Evolutionary conservation across 1,140 invertebrate species (phyloP), one percentile per base, ranked within the genome.

Genomic region (Cephus cinctus): DNA sequence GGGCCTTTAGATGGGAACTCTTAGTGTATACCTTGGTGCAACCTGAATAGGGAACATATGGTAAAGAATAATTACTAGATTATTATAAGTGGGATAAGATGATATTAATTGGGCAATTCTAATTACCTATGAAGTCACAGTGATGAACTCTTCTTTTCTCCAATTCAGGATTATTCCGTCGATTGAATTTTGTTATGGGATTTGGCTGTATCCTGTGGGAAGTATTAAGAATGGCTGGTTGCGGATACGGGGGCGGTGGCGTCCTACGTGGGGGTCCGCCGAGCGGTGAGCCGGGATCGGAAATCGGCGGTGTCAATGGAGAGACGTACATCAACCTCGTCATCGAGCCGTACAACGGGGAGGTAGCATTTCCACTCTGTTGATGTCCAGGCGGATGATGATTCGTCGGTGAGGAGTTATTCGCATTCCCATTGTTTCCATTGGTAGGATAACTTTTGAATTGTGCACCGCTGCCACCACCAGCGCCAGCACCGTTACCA

Each of bases 11-110:
- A 78, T 98, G 96, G 55, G 95, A 98, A 78, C 93, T 96, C 82
- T 98, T 98, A 35, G 96, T 98, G 78, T 98, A 98, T 31, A 98
- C 94, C 81, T 98, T 98, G 62, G 88, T 89, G 78, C 96, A 98
- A 65, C 94, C 95, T 93, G 81, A 31, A 83, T 85, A 59, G 50
- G 52, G 48, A 50, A 50, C 61, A 47, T 52, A 36, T 15, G 19
- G 12, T 11, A 9, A 3, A 30, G 12, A 3, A 9, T 11, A 2
- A 30, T 30, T 11, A 30, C 27, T 30, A 2, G 11, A 12, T 30
- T 30, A 8, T 9, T 30, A 9, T n/a, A 12, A 12, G 8, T 9
- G 8, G 8, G 27, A 30, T 30, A 30, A 30, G 12, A 30, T 9
- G 12, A 9, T 12, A 30, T 30, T 30, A 30, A n/a, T n/a, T n/a